Conservation (phyloP, 2,888 invertebrate species). For the Diadegma fenestrale region DNA sequence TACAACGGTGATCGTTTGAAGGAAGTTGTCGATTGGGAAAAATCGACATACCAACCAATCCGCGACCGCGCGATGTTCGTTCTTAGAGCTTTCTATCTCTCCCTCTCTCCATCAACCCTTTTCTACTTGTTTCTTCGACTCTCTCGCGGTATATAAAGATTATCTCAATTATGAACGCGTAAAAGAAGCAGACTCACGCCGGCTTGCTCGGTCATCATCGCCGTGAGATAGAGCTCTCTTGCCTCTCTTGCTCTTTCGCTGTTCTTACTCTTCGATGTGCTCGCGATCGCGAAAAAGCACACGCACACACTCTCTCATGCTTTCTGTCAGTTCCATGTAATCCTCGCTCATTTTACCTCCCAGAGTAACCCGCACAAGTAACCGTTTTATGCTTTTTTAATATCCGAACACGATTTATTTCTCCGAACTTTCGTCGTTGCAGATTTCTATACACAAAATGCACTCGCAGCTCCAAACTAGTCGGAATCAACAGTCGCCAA, state of each 20-base stretch:
- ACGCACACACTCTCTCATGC: neutral
- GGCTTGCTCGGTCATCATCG: slow-evolving; percentile 79
- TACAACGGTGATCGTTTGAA: slow-evolving; percentile 73
- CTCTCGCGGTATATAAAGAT: slow-evolving; percentile 76
- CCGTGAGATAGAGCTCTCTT: slow-evolving; percentile 70
- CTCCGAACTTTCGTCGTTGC: neutral
- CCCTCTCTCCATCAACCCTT: slow-evolving; percentile 18
- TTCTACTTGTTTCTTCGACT: slow-evolving; percentile 48
- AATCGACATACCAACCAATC: slow-evolving; percentile 79
- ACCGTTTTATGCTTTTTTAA: slow-evolving; percentile 34
- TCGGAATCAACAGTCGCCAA: too few species aligned
- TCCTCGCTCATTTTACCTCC: slow-evolving; percentile 19
- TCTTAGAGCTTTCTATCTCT: slow-evolving; percentile 43
- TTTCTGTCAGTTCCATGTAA: neutral
- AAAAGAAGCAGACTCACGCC: slow-evolving; percentile 82
- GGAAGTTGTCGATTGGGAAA: slow-evolving; percentile 78
- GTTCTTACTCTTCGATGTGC: neutral
- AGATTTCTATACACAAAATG: neutral
- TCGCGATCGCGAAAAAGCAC: neutral
- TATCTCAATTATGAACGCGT: slow-evolving; percentile 83
- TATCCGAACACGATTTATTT: slow-evolving; percentile 24
- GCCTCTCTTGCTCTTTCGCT: slow-evolving; percentile 35
- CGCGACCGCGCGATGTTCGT: slow-evolving; percentile 67
- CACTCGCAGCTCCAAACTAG: neutral
- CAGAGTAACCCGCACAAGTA: slow-evolving; percentile 24